phyloP scores from a whole-genome alignment of 2,113 vertebrate genomes.

The Rhea pennata region DNA sequence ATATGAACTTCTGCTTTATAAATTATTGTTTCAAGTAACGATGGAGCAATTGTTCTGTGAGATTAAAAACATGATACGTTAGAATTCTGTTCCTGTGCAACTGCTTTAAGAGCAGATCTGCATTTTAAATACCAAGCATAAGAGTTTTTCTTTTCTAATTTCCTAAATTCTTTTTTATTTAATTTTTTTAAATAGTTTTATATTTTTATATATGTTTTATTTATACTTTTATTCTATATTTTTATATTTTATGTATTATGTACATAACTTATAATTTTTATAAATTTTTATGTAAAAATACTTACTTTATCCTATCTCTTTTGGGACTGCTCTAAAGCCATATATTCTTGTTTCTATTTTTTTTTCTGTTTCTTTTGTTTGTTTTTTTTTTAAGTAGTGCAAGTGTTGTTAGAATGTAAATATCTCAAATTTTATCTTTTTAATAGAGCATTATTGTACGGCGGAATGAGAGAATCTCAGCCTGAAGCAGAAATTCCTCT shows the following conservation, averaged over 20 bases:
- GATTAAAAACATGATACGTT: neutral
- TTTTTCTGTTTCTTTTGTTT: neutral
- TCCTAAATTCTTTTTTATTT: neutral
- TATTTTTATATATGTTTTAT: too few relatives aligned
- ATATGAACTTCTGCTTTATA: neutral
- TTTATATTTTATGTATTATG: too few relatives aligned
- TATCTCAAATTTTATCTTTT: neutral
- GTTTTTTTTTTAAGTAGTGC: neutral
- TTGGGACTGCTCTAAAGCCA: neutral
- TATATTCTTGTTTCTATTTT: neutral
- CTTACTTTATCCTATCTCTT: too few relatives aligned
- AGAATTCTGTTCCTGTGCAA: neutral
- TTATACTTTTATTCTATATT: too few relatives aligned
- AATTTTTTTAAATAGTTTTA: too few relatives aligned
- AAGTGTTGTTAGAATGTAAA: neutral
- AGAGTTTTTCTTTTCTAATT: neutral
- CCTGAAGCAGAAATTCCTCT: slow-evolving; percentile 95
- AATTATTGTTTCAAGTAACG: neutral
- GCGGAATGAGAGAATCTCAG: slow-evolving; percentile 96
- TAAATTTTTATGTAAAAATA: too few relatives aligned
- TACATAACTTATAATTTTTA: too few relatives aligned
- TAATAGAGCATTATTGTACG: slow-evolving; percentile 90
- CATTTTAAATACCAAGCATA: neutral
- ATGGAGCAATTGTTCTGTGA: neutral
- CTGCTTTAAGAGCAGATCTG: neutral